Evolutionary conservation across 2,113 vertebrate genomes (phyloP).

Genomic region (Siniperca chuatsi): DNA sequence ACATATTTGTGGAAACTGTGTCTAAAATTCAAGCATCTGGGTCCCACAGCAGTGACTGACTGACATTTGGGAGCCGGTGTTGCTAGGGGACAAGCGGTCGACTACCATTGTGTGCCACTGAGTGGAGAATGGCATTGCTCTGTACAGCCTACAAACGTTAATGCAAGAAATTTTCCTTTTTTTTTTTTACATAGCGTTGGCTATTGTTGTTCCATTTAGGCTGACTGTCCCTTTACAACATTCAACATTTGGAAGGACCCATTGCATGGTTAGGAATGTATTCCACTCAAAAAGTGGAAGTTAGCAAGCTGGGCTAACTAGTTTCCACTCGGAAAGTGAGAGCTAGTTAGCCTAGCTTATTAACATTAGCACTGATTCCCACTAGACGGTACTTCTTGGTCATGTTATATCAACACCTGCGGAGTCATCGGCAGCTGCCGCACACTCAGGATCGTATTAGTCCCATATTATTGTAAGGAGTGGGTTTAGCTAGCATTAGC

Average conservation of each 20-base stretch:
- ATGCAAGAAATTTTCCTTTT: background rate
- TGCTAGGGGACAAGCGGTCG: background rate
- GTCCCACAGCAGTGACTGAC: background rate
- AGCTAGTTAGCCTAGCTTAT: background rate
- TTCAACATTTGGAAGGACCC: background rate
- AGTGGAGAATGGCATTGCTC: background rate
- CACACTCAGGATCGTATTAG: background rate
- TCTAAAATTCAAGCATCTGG: background rate
- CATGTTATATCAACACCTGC: background rate
- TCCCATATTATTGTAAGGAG: background rate
- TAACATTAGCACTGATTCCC: no score
- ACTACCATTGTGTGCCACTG: background rate
- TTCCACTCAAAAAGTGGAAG: background rate
- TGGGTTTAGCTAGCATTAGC: background rate
- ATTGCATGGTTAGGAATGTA: background rate
- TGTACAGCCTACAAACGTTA: background rate
- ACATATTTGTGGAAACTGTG: background rate
- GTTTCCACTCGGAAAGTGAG: background rate
- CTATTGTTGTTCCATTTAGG: background rate
- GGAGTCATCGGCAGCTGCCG: no score
- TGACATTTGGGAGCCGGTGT: constrained; percentile 6
- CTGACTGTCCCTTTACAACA: background rate
- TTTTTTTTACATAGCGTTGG: background rate
- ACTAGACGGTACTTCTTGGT: background rate
- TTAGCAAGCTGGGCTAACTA: background rate